phyloP scores from a whole-genome alignment of 1,140 invertebrate genomes.

The Zaprionus inermis region DNA sequence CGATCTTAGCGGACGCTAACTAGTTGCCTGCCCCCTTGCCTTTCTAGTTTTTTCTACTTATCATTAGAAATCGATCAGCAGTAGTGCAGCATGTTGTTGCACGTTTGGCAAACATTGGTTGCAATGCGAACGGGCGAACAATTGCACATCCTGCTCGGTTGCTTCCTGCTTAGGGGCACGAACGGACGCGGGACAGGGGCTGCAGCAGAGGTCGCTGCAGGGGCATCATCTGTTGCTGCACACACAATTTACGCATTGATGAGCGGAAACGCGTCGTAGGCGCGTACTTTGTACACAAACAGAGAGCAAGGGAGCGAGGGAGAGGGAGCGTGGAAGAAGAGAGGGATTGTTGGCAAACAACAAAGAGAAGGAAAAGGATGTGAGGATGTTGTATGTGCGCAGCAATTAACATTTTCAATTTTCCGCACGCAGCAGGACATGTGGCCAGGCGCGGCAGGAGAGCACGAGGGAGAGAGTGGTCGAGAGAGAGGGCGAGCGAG shows the following conservation, averaged over 20 bases:
- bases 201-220: not conserved
- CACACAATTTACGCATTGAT: slow-evolving; percentile 41
- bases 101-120: slow-evolving; percentile 68
- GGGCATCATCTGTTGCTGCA: slow-evolving; percentile 63
- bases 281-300: slow-evolving; percentile 77
- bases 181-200: not conserved
- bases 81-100: slow-evolving; percentile 2
- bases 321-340: not conserved
- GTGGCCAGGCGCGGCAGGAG: slow-evolving; percentile 41
- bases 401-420: slow-evolving; percentile 71
- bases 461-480: not conserved
- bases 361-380: slow-evolving; percentile 83
- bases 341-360: slow-evolving; percentile 68
- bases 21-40: too few relatives aligned
- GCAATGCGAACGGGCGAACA: slow-evolving; percentile 46
- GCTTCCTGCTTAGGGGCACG: slow-evolving; percentile 33
- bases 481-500: not conserved
- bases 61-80: slow-evolving; percentile 13
- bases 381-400: slow-evolving; percentile 72
- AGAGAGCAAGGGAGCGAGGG: slow-evolving; percentile 22
- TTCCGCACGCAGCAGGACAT: slow-evolving; percentile 62
- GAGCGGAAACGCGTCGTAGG: slow-evolving; percentile 59
- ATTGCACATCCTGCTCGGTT: slow-evolving; percentile 71
- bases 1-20: too few relatives aligned
- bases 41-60: not conserved